Conservation (phyloP, 2,113 vertebrate species). For the Prietella phreatophila region DNA sequence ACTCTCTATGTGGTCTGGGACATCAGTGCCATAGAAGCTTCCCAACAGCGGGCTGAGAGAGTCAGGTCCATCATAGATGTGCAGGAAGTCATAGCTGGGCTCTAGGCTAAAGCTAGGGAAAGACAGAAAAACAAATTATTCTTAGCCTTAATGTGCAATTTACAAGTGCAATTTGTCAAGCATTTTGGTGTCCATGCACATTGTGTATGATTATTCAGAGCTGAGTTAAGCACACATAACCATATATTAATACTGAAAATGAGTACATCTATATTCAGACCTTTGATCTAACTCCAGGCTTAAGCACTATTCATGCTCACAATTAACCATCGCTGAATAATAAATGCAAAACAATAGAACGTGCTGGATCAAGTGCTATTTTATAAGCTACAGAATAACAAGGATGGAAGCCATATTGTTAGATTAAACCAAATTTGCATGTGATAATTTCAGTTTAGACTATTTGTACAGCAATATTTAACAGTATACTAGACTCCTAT, state of each 20-base stretch:
- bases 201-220: neutral
- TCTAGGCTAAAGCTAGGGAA: constrained; percentile 89
- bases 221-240: neutral
- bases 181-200: neutral
- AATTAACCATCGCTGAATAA: neutral
- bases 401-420: neutral
- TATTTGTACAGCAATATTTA: neutral
- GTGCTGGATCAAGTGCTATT: neutral
- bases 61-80: constrained; percentile 92
- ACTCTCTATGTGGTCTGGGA: constrained; percentile 91
- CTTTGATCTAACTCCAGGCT: neutral
- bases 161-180: neutral
- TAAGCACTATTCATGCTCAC: neutral
- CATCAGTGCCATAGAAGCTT: constrained; percentile 90
- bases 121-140: neutral
- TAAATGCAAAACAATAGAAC: neutral
- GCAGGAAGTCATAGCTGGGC: constrained; percentile 96
- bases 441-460: neutral
- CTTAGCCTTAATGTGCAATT: neutral
- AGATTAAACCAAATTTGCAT: neutral
- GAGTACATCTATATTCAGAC: neutral
- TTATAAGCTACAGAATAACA: neutral
- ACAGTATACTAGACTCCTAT: neutral
- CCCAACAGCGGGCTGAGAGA: constrained; percentile 92
- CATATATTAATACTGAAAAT: neutral